phyloP scores from a whole-genome alignment of 2,888 invertebrate species.

The Anticlea derivata region DNA sequence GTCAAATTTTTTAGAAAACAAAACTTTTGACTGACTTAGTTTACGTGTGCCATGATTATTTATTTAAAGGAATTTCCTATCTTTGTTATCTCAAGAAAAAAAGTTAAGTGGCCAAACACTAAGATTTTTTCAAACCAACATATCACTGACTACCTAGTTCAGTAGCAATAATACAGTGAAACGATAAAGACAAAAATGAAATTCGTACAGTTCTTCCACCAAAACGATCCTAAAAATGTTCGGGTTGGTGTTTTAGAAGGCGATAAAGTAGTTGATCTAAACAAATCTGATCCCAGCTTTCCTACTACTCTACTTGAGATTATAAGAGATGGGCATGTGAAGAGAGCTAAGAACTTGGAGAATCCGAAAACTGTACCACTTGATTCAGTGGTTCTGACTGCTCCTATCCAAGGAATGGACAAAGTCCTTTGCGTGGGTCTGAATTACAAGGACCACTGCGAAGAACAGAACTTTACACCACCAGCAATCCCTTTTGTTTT shows the following conservation, averaged over 20 bases:
- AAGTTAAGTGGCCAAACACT: background rate
- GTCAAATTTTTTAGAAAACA: no score
- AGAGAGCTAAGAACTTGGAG: conserved; percentile 47
- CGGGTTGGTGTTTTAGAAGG: conserved; percentile 85
- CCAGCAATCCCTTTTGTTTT: conserved; percentile 91
- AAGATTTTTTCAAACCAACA: conserved; percentile 13
- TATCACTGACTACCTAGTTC: conserved; percentile 2
- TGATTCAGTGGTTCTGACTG: conserved; percentile 42
- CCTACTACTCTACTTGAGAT: conserved; percentile 66
- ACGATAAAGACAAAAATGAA: conserved; percentile 71
- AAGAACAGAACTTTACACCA: conserved; percentile 87
- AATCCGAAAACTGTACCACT: conserved; percentile 34
- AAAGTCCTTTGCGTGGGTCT: conserved; percentile 92
- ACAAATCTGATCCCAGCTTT: conserved; percentile 76
- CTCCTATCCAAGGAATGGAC: conserved; percentile 88
- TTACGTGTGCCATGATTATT: no score
- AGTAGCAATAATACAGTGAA: conserved; percentile 11
- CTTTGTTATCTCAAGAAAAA: conserved; percentile 22
- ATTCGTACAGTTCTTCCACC: conserved; percentile 86
- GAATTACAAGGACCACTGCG: conserved; percentile 92
- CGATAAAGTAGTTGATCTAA: conserved; percentile 85
- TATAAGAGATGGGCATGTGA: conserved; percentile 55
- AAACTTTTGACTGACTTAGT: no score
- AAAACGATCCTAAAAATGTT: conserved; percentile 71
- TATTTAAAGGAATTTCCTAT: conserved; percentile 10